Evolutionary conservation across 2,113 vertebrate species (phyloP).

Genomic region (Sialia sialis): DNA sequence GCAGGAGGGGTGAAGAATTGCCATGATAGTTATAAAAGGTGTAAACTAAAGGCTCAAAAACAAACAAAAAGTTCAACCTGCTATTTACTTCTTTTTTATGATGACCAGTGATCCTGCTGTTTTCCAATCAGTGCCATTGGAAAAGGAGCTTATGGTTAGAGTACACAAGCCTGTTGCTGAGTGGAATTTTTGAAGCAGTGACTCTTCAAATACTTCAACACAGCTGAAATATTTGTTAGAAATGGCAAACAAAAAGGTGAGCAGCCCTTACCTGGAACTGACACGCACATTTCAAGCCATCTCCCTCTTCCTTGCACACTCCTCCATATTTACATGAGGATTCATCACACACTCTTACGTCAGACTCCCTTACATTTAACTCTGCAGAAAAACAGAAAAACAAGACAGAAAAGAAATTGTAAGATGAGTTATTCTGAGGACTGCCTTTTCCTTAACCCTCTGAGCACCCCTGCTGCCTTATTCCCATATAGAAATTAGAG

Average conservation of each 20-base stretch:
- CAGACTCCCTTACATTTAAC: slow-evolving; percentile 85
- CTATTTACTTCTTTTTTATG: background rate
- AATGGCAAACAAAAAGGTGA: background rate
- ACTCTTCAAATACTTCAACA: background rate
- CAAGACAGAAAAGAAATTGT: background rate
- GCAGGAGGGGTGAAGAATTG: background rate
- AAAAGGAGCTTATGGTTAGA: background rate
- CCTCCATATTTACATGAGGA: slow-evolving; percentile 89
- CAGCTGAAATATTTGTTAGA: background rate
- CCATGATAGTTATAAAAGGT: background rate
- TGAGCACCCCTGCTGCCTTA: background rate
- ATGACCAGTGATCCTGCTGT: background rate
- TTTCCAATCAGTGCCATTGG: background rate
- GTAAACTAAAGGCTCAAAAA: background rate
- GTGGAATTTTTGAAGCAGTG: fast-evolving
- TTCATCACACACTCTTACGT: slow-evolving; percentile 85
- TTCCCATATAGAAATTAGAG: background rate
- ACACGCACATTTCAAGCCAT: slow-evolving; percentile 89
- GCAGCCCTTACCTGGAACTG: slow-evolving; percentile 88
- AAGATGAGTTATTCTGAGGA: background rate
- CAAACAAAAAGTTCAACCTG: background rate
- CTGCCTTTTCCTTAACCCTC: background rate
- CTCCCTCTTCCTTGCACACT: slow-evolving; percentile 87
- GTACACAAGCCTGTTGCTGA: background rate
- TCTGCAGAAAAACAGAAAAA: slow-evolving; percentile 68